A percentile compares a stretch with the other conserved stretches of the same genome.
These are phyloP conservation scores for Merodon equestris DNA, from an alignment of 2,888 invertebrate species.

Conservation along the genomic window DNA sequence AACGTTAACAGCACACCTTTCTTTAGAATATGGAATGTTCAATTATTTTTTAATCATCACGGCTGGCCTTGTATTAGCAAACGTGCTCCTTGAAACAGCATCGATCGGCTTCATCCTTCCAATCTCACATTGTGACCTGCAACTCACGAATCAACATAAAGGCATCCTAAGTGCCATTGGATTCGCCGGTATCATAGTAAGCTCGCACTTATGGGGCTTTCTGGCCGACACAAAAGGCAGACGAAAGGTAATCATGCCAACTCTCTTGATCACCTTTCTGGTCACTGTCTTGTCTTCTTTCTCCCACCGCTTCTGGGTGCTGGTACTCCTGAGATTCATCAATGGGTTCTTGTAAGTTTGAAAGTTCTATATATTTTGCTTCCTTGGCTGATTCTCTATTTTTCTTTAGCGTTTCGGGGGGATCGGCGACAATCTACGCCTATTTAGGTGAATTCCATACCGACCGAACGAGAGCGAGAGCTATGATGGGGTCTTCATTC, in stretches of 20 bases:
- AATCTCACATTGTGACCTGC: slow-evolving; percentile 79
- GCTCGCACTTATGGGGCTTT: slow-evolving; percentile 81
- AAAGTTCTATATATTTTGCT: too few species aligned
- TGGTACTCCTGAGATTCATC: slow-evolving; percentile 79
- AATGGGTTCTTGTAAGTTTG: slow-evolving; percentile 80
- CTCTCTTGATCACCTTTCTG: slow-evolving; percentile 79
- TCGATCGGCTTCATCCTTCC: slow-evolving; percentile 80
- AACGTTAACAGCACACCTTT: background rate
- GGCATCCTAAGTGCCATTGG: slow-evolving; percentile 78
- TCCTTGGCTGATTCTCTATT: too few species aligned
- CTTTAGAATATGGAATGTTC: slow-evolving; percentile 80
- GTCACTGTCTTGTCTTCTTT: slow-evolving; percentile 80
- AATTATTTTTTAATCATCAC: slow-evolving; percentile 79
- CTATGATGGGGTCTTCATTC: slow-evolving; percentile 75
- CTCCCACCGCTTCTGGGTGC: slow-evolving; percentile 79
- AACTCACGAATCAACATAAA: slow-evolving; percentile 76
- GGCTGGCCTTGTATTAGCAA: slow-evolving; percentile 80
- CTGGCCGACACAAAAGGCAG: slow-evolving; percentile 81
- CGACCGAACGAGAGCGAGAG: slow-evolving; percentile 78
- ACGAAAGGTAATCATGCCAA: slow-evolving; percentile 78
- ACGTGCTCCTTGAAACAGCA: slow-evolving; percentile 79
- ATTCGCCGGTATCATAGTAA: slow-evolving; percentile 79
- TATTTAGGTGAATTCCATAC: slow-evolving; percentile 81
- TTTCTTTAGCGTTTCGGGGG: slow-evolving; percentile 76
- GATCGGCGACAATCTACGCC: slow-evolving; percentile 80